phyloP scores from a whole-genome alignment of 2,113 vertebrate genomes.

The Taurulus bubalis region DNA sequence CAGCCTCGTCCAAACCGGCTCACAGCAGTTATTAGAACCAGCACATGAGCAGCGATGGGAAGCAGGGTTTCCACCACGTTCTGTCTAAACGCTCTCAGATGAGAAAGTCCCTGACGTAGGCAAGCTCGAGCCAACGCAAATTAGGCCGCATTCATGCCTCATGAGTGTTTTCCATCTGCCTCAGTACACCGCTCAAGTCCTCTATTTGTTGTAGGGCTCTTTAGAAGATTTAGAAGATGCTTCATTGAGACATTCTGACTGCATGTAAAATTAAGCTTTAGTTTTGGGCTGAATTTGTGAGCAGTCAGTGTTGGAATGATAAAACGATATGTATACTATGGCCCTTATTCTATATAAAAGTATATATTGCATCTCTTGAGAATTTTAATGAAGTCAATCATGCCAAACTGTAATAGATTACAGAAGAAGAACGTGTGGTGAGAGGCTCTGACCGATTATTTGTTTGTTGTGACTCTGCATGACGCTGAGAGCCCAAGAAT shows the following conservation, averaged over 20 bases:
- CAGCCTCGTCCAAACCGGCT: constrained; percentile 18
- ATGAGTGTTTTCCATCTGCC: constrained; percentile 50
- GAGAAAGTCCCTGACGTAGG: constrained; percentile 37
- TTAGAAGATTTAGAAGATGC: background rate
- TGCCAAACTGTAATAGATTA: constrained; percentile 6
- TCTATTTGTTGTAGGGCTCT: constrained; percentile 19
- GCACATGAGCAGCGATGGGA: constrained; percentile 20
- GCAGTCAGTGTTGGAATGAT: constrained; percentile 28
- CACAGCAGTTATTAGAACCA: constrained; percentile 18
- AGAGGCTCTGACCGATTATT: constrained; percentile 12
- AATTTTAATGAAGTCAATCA: constrained; percentile 19
- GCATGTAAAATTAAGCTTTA: constrained; percentile 22
- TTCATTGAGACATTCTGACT: constrained; percentile 23
- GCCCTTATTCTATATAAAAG: background rate
- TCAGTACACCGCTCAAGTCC: constrained; percentile 1
- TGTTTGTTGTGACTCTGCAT: constrained; percentile 38
- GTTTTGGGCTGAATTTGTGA: constrained; percentile 12
- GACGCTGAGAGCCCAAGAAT: background rate
- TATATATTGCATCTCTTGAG: constrained; percentile 4
- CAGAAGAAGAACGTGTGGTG: constrained; percentile 5
- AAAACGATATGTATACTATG: background rate
- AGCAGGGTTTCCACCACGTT: constrained; percentile 42
- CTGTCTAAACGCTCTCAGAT: constrained; percentile 57
- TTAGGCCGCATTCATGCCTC: constrained; percentile 23
- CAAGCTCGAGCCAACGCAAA: constrained; percentile 17